Conservation (phyloP, 2,797 vertebrate species). For the Urocyon cinereoargenteus region DNA sequence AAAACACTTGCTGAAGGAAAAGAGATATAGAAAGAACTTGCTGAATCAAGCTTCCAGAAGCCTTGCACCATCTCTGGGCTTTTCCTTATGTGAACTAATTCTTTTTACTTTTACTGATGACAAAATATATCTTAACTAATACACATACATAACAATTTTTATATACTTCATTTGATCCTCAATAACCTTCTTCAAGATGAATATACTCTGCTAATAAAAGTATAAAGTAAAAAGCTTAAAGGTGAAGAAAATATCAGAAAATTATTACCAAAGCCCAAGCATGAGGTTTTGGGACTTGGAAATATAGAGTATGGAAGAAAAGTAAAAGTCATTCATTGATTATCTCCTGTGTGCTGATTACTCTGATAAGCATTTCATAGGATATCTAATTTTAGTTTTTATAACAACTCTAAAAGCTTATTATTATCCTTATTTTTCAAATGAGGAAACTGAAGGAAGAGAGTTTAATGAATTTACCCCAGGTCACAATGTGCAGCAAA, state of each 20-base stretch:
- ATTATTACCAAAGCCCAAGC: not conserved
- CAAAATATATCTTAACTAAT: not conserved
- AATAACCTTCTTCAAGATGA: not conserved
- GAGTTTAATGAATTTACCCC: not conserved
- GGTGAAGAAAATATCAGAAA: not conserved
- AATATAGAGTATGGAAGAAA: not conserved
- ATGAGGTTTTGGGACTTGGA: not conserved
- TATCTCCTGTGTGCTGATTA: not conserved
- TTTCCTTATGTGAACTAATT: not conserved
- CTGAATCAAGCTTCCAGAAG: not conserved
- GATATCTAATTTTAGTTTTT: not conserved
- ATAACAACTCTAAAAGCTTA: not conserved
- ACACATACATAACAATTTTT: not conserved
- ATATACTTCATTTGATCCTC: not conserved
- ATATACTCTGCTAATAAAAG: conserved; percentile 20
- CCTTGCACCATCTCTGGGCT: not conserved
- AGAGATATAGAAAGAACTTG: not conserved
- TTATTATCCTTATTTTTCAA: not conserved
- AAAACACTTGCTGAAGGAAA: not conserved
- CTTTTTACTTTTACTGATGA: not conserved
- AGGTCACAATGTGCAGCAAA: not conserved
- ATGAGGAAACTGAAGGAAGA: not conserved
- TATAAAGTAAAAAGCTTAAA: not conserved
- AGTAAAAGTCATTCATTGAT: not conserved
- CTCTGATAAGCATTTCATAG: not conserved